These are phyloP conservation scores for Amniataba percoides DNA, from an alignment of 2,797 vertebrate species.

Conservation along the genomic window DNA sequence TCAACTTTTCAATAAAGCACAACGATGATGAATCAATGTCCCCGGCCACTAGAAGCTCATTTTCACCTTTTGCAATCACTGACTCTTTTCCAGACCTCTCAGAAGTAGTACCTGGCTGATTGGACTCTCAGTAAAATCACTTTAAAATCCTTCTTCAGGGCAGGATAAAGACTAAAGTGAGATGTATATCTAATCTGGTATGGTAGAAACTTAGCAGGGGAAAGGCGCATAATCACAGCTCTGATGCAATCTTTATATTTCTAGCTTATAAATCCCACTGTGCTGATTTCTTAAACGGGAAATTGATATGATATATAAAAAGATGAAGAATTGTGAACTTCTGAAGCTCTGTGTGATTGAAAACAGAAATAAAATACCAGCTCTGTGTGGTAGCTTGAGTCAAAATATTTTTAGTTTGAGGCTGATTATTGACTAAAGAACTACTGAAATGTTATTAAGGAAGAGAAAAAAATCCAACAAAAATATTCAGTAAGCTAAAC, in stretches of 20 bases:
- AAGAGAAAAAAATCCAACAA: neutral
- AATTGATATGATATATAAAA: neutral
- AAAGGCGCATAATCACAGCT: neutral
- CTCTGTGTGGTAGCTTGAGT: neutral
- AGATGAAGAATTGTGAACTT: neutral
- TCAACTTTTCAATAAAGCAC: conserved; percentile 42
- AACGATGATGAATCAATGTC: conserved; percentile 41
- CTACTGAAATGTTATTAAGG: neutral
- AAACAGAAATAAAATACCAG: neutral
- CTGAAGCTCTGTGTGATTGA: neutral
- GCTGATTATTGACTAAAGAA: neutral
- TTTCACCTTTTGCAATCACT: conserved; percentile 30
- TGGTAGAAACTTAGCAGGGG: neutral
- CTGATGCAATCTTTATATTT: neutral
- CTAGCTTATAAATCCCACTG: neutral
- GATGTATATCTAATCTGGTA: neutral
- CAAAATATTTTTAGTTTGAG: neutral
- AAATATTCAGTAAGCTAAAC: neutral
- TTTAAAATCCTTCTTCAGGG: neutral
- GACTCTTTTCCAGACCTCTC: conserved; percentile 18
- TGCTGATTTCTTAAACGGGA: neutral
- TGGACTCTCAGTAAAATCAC: neutral
- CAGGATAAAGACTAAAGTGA: neutral
- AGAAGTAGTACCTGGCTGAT: neutral
- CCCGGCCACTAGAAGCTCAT: neutral